A percentile compares a stretch with the other conserved stretches of the same genome.
Conservation (phyloP, 2,113 vertebrate genomes). For the Chaenogobius annularis region DNA sequence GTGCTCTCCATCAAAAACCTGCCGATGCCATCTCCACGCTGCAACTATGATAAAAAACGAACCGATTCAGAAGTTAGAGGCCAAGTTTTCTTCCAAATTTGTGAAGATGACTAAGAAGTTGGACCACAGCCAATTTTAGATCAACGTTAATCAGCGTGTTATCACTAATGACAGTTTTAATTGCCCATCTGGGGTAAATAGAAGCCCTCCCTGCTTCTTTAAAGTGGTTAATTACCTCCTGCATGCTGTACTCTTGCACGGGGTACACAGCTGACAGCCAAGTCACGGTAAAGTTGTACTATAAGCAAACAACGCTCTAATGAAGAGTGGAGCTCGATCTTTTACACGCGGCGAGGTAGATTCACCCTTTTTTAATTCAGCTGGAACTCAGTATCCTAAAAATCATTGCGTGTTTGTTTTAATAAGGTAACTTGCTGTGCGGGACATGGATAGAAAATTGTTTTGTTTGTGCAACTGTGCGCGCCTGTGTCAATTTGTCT, state of each 20-base stretch:
- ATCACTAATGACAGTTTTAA: slow-evolving; percentile 30
- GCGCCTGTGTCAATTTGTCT: background rate
- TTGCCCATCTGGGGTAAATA: slow-evolving; percentile 25
- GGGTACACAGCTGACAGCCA: slow-evolving; percentile 31
- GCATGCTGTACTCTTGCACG: slow-evolving; percentile 11
- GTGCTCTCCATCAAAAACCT: slow-evolving; percentile 22
- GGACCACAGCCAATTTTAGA: slow-evolving; percentile 14
- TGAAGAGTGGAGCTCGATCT: slow-evolving; percentile 27
- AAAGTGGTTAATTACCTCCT: slow-evolving; percentile 43
- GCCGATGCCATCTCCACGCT: slow-evolving; percentile 10
- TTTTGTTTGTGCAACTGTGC: background rate
- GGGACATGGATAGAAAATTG: background rate
- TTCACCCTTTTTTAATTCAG: no score
- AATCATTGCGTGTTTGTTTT: background rate
- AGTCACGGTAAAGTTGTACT: background rate
- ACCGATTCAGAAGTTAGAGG: slow-evolving; percentile 5
- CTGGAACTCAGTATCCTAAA: no score
- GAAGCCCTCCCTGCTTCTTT: slow-evolving; percentile 8
- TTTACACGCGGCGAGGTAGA: background rate
- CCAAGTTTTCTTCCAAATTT: slow-evolving; percentile 10
- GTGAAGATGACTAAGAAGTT: slow-evolving; percentile 13
- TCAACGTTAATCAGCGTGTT: slow-evolving; percentile 24
- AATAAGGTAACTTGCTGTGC: background rate
- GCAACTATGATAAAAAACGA: slow-evolving; percentile 4
- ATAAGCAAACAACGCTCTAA: slow-evolving; percentile 43